phyloP scores from a whole-genome alignment of 2,797 vertebrate genomes.

The Pipistrellus kuhlii region DNA sequence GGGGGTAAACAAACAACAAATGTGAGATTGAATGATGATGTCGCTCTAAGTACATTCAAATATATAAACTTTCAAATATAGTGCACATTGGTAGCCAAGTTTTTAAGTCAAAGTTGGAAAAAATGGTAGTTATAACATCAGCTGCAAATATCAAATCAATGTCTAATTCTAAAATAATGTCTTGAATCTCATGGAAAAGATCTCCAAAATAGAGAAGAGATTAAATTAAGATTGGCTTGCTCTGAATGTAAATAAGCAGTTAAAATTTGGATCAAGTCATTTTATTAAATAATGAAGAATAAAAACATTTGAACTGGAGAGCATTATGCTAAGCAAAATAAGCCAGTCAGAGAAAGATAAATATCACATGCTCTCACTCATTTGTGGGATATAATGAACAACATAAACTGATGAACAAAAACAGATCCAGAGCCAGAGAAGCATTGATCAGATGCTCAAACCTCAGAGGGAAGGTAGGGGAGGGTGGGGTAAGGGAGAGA shows the following conservation, averaged over 20 bases:
- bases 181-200: background rate
- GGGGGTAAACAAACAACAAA: conserved; percentile 73
- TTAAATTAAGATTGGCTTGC: background rate
- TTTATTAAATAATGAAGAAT: conserved; percentile 59
- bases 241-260: conserved; percentile 70
- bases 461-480: no score
- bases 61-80: conserved; percentile 76
- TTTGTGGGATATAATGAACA: no score
- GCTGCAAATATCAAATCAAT: background rate
- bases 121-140: background rate
- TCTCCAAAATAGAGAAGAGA: background rate
- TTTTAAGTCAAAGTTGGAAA: conserved; percentile 62
- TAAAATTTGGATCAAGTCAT: conserved; percentile 75
- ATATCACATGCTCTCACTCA: no score
- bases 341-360: no score
- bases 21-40: conserved; percentile 26
- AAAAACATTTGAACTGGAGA: background rate
- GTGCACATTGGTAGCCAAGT: conserved; percentile 69
- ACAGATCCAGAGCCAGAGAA: no score
- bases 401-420: no score
- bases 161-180: background rate
- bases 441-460: no score
- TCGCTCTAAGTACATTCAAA: conserved; percentile 62
- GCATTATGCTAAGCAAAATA: no score
- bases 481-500: no score